phyloP scores from a whole-genome alignment of 2,888 invertebrate species.

The Agrochola lota region DNA sequence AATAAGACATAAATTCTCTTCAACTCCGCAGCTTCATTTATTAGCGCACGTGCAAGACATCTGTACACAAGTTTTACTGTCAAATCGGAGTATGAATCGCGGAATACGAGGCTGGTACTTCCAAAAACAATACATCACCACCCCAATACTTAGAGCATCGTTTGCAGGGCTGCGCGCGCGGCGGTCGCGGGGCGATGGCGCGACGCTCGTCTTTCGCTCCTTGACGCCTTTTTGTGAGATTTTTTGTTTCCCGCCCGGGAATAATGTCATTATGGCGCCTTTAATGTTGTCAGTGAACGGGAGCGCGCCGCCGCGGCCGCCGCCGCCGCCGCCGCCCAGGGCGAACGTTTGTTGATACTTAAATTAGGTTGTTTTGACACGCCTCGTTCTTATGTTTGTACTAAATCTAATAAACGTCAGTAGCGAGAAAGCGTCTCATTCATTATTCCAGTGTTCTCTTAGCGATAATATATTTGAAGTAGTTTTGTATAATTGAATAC shows the following conservation, averaged over 20 bases:
- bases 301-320: slow-evolving; percentile 76
- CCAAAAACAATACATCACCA: slow-evolving; percentile 82
- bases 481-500: slow-evolving; percentile 70
- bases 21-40: slow-evolving; percentile 68
- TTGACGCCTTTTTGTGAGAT: slow-evolving; percentile 87
- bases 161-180: slow-evolving; percentile 70
- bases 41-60: slow-evolving; percentile 70
- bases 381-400: slow-evolving; percentile 90
- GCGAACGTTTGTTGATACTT: slow-evolving; percentile 91
- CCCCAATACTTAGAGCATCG: slow-evolving; percentile 83
- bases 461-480: slow-evolving; percentile 75
- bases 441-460: slow-evolving; percentile 79
- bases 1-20: slow-evolving; percentile 65
- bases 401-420: slow-evolving; percentile 90
- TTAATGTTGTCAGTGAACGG: slow-evolving; percentile 90
- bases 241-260: slow-evolving; percentile 88
- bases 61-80: slow-evolving; percentile 62
- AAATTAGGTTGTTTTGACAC: slow-evolving; percentile 91
- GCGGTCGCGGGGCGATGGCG: slow-evolving; percentile 67
- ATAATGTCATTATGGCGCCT: slow-evolving; percentile 91
- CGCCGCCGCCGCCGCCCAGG: slow-evolving; percentile 85
- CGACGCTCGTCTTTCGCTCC: slow-evolving; percentile 81
- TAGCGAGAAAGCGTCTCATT: slow-evolving; percentile 82
- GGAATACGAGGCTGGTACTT: slow-evolving; percentile 56
- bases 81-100: slow-evolving; percentile 62